Conservation (phyloP, 2,888 invertebrate species). For the Corythucha ciliata region DNA sequence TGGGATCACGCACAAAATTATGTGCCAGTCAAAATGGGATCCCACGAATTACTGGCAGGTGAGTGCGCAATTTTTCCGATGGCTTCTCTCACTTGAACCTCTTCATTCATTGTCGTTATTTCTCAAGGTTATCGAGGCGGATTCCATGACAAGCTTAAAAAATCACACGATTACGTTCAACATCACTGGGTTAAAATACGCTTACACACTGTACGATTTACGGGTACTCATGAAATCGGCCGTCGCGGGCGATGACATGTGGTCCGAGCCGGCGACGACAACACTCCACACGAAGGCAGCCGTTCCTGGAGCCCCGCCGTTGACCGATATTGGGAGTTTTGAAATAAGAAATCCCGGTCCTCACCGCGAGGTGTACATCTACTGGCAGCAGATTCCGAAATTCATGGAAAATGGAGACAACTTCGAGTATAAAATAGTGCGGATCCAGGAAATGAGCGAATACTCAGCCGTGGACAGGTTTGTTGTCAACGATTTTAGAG, state of each 20-base stretch:
- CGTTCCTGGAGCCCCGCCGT: constrained; percentile 47
- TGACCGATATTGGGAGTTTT: constrained; percentile 63
- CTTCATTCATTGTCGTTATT: neutral
- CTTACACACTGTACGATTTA: constrained; percentile 61
- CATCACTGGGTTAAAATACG: constrained; percentile 46
- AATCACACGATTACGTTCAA: constrained; percentile 13
- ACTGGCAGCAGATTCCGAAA: constrained; percentile 66
- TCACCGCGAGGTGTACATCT: constrained; percentile 55
- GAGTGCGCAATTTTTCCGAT: constrained; percentile 20
- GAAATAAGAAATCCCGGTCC: constrained; percentile 44
- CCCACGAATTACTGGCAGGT: constrained; percentile 31
- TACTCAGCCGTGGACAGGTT: neutral
- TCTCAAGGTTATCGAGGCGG: neutral
- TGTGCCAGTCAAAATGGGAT: constrained; percentile 47
- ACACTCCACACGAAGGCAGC: constrained; percentile 50
- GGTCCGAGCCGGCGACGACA: constrained; percentile 58
- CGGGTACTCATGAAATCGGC: constrained; percentile 57
- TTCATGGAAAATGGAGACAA: constrained; percentile 63
- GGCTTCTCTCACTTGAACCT: neutral
- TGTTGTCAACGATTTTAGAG: constrained; percentile 10
- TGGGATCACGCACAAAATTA: constrained; percentile 46
- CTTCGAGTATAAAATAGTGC: constrained; percentile 52
- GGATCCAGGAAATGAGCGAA: constrained; percentile 14
- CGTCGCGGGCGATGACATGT: constrained; percentile 51
- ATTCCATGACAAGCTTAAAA: neutral